Conservation (phyloP, 2,113 vertebrate genomes). For the Zosterops hypoxanthus region DNA sequence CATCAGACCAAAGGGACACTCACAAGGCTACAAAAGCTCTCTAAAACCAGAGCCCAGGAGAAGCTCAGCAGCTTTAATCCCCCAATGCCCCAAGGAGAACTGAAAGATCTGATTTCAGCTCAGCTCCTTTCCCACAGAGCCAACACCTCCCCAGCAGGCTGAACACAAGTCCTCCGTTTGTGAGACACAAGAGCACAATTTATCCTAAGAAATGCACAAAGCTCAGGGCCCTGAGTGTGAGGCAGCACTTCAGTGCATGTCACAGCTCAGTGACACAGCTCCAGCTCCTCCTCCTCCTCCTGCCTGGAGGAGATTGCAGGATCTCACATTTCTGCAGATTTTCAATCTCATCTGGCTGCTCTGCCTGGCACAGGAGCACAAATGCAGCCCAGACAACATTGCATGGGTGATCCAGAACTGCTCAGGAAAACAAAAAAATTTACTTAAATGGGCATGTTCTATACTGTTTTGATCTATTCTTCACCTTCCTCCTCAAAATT, state of each 20-base stretch:
- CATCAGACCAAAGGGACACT: not conserved
- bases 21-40: not conserved
- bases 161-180: not conserved
- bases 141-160: not conserved
- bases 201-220: not conserved
- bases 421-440: not conserved
- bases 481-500: too few species aligned
- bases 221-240: not conserved
- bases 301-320: not conserved
- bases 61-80: not conserved
- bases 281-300: not conserved
- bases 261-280: not conserved
- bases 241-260: not conserved
- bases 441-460: too few species aligned
- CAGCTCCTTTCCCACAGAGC: not conserved
- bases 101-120: not conserved
- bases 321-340: not conserved
- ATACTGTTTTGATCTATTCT: too few species aligned
- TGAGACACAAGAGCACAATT: not conserved
- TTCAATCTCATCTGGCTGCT: not conserved
- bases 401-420: not conserved
- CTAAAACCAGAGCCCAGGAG: not conserved
- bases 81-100: not conserved
- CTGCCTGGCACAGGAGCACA: not conserved
- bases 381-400: rapidly evolving